Conservation (phyloP, 64 coral and sea anemone species). For the Pocillopora verrucosa region DNA sequence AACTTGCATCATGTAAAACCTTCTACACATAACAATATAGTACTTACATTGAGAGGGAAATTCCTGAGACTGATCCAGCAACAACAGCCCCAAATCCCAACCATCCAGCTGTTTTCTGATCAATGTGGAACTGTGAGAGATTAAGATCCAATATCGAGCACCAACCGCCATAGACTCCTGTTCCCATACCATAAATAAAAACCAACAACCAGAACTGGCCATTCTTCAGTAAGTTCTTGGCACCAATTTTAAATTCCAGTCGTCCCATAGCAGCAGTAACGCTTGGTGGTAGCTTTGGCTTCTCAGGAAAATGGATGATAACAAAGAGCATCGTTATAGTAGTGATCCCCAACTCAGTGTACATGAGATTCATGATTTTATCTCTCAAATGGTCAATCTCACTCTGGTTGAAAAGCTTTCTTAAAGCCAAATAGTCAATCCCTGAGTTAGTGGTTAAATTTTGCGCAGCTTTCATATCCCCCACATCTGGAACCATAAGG, state of each 20-base stretch:
- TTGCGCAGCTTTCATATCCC: background rate
- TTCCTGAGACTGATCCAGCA: constrained; percentile 85
- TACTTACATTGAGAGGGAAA: constrained; percentile 97
- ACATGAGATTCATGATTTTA: constrained; percentile 77
- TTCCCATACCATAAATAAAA: constrained; percentile 85
- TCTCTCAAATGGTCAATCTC: constrained; percentile 29
- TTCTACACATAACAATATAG: no score
- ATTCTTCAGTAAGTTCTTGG: constrained; percentile 80
- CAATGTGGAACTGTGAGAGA: constrained; percentile 72
- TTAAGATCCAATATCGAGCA: constrained; percentile 93
- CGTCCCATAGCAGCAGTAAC: constrained; percentile 92
- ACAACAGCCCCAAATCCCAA: constrained; percentile 90
- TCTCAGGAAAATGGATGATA: constrained; percentile 85
- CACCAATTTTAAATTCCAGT: constrained; percentile 79
- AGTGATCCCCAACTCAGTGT: constrained; percentile 60
- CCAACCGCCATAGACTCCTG: constrained; percentile 95
- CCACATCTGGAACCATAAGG: constrained; percentile 62
- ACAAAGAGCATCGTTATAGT: constrained; percentile 64
- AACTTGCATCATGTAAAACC: no score
- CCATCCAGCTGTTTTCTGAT: constrained; percentile 82
- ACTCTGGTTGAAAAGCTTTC: constrained; percentile 43
- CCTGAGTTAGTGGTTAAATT: background rate
- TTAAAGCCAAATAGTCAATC: constrained; percentile 38
- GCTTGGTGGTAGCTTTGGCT: constrained; percentile 84
- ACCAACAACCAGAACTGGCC: constrained; percentile 84